Evolutionary conservation across 2,888 invertebrate species (phyloP).

Genomic region (Branchellion lobata): DNA sequence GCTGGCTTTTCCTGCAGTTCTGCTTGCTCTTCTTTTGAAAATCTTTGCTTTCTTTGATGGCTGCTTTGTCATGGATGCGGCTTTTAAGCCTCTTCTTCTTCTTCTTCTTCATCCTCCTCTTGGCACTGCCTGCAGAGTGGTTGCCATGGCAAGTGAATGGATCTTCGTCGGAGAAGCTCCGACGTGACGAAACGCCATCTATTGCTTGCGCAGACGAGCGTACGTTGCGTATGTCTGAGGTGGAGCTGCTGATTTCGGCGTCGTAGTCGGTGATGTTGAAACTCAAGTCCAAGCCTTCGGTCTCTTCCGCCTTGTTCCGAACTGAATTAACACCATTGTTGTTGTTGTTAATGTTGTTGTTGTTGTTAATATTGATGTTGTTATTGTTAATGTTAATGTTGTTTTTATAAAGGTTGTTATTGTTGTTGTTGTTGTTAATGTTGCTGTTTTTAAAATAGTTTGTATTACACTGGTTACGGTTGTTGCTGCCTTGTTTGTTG

Average conservation of each 20-base stretch:
- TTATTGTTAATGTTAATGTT: too few species aligned
- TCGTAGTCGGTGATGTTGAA: background rate
- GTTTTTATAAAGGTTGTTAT: too few species aligned
- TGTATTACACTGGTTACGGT: too few species aligned
- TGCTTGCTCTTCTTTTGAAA: background rate
- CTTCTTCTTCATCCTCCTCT: background rate
- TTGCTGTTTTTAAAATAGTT: too few species aligned
- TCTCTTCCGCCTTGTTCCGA: background rate
- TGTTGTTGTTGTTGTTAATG: too few species aligned
- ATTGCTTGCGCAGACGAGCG: background rate
- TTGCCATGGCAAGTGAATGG: background rate
- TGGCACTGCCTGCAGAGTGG: background rate
- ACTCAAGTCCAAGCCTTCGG: background rate
- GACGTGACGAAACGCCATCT: background rate
- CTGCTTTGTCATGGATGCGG: background rate
- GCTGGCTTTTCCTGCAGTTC: background rate
- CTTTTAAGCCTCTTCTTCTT: background rate
- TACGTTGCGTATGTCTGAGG: background rate
- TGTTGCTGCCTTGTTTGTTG: too few species aligned
- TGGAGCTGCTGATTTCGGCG: background rate
- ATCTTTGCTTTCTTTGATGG: background rate
- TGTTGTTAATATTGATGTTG: too few species aligned
- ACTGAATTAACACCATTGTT: background rate
- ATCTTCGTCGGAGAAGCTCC: background rate
- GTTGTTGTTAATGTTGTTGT: too few species aligned